Conservation (phyloP, 2,113 vertebrate species). For the Pogona vitticeps region DNA sequence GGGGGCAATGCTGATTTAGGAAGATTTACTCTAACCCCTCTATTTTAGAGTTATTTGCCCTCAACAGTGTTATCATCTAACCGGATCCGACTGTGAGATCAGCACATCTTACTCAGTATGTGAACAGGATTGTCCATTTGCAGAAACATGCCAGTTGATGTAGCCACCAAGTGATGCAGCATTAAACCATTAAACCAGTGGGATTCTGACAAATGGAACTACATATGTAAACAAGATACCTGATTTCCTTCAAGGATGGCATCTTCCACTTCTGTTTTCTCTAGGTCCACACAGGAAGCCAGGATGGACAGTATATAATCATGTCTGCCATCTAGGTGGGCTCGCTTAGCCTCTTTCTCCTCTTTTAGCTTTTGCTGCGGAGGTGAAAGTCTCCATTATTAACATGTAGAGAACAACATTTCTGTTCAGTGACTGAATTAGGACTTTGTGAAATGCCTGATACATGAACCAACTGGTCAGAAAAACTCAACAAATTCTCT, state of each 20-base stretch:
- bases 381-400: constrained; percentile 40
- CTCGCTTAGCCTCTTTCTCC: constrained; percentile 89
- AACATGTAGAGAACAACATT: background rate
- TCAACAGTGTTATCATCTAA: background rate
- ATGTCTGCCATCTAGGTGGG: constrained; percentile 87
- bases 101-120: background rate
- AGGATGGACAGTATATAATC: constrained; percentile 86
- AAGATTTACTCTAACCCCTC: background rate
- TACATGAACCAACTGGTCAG: background rate
- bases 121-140: background rate
- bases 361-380: constrained; percentile 92
- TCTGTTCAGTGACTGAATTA: background rate
- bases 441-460: background rate
- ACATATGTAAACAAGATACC: constrained; percentile 65
- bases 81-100: background rate
- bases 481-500: background rate
- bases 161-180: background rate
- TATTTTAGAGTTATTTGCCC: background rate
- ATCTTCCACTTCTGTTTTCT: constrained; percentile 89
- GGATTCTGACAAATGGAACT: background rate
- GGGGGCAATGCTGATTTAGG: background rate
- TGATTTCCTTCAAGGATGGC: constrained; percentile 89
- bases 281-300: constrained; percentile 84
- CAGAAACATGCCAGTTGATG: background rate
- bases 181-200: no score